phyloP scores from a whole-genome alignment of 2,113 vertebrate genomes.

The Puntigrus tetrazona region DNA sequence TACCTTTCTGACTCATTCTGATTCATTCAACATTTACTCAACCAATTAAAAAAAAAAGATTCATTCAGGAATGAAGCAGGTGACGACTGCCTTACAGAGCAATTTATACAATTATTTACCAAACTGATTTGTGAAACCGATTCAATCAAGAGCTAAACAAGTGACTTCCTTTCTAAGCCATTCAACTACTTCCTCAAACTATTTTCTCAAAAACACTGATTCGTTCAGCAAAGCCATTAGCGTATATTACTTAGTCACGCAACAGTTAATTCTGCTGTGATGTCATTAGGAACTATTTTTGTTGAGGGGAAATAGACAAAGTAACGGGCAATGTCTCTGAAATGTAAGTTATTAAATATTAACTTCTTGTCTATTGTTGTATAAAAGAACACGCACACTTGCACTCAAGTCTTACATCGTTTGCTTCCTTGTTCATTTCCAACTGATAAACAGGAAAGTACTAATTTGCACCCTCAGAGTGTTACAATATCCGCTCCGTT shows the following conservation, averaged over 20 bases:
- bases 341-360: neutral
- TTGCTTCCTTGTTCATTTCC: neutral
- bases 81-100: neutral
- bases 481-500: neutral
- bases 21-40: neutral
- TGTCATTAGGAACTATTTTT: neutral
- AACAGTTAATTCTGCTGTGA: neutral
- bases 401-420: neutral
- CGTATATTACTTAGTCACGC: neutral
- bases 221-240: neutral
- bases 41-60: neutral
- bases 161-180: no score
- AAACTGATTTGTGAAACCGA: neutral
- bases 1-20: no score
- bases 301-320: neutral
- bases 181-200: neutral
- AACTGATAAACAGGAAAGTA: slow-evolving; percentile 3
- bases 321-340: neutral
- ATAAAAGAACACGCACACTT: neutral
- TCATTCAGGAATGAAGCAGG: neutral
- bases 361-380: neutral
- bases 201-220: neutral
- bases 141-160: neutral
- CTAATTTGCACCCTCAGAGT: neutral
- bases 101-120: neutral